Evolutionary conservation across 2,113 vertebrate genomes (phyloP).

Genomic region (Orycteropus afer): DNA sequence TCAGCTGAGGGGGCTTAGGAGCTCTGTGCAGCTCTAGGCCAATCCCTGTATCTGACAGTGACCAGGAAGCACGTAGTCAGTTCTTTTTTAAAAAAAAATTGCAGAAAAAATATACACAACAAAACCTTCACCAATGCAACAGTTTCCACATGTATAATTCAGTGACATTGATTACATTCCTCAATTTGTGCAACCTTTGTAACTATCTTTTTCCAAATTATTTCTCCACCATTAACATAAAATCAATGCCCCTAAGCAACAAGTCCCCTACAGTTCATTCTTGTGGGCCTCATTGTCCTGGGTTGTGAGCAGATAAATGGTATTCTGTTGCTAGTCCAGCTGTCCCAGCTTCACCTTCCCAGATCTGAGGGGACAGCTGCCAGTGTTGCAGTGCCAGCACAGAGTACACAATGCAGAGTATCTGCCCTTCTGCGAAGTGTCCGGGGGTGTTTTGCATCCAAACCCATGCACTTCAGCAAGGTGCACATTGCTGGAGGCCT

Average conservation of each 20-base stretch:
- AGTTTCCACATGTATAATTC: not conserved
- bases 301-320: not conserved
- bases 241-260: not conserved
- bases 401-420: fast-evolving
- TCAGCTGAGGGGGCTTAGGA: not conserved
- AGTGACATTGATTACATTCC: not conserved
- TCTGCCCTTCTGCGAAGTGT: not conserved
- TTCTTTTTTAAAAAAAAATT: not conserved
- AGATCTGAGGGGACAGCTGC: not conserved
- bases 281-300: fast-evolving
- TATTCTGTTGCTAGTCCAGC: not conserved
- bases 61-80: not conserved
- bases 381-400: not conserved
- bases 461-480: not conserved
- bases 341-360: not conserved
- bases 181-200: not conserved
- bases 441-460: not conserved
- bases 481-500: too few relatives aligned
- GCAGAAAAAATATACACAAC: not conserved
- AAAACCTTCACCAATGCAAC: not conserved
- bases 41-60: not conserved
- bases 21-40: not conserved
- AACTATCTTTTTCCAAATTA: not conserved
- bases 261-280: too few relatives aligned
- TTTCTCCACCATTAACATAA: not conserved